These are phyloP conservation scores for Idaea aversata DNA, from an alignment of 2,888 invertebrate genomes.

Conservation along the genomic window DNA sequence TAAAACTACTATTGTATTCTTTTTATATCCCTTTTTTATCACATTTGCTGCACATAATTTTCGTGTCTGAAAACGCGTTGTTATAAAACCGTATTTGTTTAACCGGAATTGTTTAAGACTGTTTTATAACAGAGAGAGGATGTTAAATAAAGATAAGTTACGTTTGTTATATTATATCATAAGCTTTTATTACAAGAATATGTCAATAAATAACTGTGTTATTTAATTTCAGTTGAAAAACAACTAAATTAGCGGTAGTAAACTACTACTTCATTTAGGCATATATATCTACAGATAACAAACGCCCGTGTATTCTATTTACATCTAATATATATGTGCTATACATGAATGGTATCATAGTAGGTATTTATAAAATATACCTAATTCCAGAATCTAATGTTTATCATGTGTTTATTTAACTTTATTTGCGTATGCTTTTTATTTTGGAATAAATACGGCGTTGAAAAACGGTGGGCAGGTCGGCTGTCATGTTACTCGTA, in stretches of 20 bases:
- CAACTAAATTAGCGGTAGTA: neutral
- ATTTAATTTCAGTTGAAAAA: neutral
- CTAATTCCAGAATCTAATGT: too few relatives aligned
- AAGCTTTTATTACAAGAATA: neutral
- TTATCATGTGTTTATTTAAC: neutral
- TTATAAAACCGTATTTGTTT: too few relatives aligned
- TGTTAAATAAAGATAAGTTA: neutral
- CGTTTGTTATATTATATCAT: neutral
- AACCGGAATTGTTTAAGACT: neutral
- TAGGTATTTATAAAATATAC: too few relatives aligned
- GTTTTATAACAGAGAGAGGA: neutral
- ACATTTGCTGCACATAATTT: neutral
- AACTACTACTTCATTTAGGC: neutral
- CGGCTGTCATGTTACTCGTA: neutral
- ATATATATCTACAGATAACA: neutral
- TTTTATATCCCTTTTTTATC: too few relatives aligned
- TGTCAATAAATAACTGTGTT: neutral
- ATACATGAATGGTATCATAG: neutral
- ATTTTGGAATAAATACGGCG: neutral
- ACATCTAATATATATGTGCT: neutral
- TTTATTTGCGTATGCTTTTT: neutral
- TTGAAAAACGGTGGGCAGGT: neutral
- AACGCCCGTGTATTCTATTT: neutral
- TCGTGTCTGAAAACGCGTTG: neutral
- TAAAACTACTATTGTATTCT: neutral